Conservation (phyloP, 2,888 invertebrate species). For the Tortrix viridana region DNA sequence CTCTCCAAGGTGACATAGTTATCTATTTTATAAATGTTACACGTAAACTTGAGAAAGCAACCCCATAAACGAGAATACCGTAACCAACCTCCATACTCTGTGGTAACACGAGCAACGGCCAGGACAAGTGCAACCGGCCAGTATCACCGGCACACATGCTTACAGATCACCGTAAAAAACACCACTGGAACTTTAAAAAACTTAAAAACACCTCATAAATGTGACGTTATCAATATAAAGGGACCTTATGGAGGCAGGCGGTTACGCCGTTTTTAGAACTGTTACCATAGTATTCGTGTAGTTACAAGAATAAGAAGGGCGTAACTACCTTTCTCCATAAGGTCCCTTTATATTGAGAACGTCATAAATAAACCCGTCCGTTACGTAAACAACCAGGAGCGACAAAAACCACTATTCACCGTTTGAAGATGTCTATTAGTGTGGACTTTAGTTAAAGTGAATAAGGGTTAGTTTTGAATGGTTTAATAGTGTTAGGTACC, state of each 20-base stretch:
- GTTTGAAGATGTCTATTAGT: slow-evolving; percentile 46
- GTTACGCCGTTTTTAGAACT: too few species aligned
- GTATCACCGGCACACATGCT: slow-evolving; percentile 31
- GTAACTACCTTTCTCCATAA: too few species aligned
- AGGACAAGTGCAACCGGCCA: slow-evolving; percentile 24
- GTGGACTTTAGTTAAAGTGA: background rate
- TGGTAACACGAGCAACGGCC: slow-evolving; percentile 15
- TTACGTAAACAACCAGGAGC: slow-evolving; percentile 47
- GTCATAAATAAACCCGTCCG: slow-evolving; percentile 55
- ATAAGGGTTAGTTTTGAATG: slow-evolving; percentile 3
- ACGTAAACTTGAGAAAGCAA: too few species aligned
- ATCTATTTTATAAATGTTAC: too few species aligned
- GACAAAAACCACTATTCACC: slow-evolving; percentile 58
- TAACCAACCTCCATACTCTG: slow-evolving; percentile 5
- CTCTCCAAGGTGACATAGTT: too few species aligned
- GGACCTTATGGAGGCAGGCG: too few species aligned
- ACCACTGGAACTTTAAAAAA: slow-evolving; percentile 48
- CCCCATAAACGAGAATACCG: too few species aligned
- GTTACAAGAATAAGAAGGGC: too few species aligned
- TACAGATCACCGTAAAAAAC: slow-evolving; percentile 40
- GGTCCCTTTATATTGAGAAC: too few species aligned
- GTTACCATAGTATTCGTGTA: too few species aligned
- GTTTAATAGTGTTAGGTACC: slow-evolving; percentile 9
- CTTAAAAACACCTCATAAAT: slow-evolving; percentile 63
- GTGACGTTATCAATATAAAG: too few species aligned